Base-by-base conservation (phyloP, 2,797 vertebrate genomes). In the Tapirus indicus region DNA sequence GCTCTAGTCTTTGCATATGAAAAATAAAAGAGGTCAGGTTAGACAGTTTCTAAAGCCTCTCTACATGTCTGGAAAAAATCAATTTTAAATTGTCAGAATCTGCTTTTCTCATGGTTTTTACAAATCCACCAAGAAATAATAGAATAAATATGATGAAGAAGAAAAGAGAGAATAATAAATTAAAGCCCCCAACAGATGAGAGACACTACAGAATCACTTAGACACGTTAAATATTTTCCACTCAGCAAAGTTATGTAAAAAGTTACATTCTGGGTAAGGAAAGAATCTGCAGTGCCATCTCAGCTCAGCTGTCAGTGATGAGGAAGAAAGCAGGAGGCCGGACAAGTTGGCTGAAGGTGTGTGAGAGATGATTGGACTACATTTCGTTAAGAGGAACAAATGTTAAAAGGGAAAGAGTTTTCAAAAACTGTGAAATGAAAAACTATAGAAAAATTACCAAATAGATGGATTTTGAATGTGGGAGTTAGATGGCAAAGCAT, bases 61-160 rank as follows among this genome's bases (percentile, higher is more conserved):
- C 29, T 32, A 44, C 3, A 20, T 68, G 68, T 79, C 56, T 86
- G 38, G n/a, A n/a, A 20, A 77, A 66, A 93, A 88, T 32, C 25
- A 18, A 72, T 44, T 78, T 93, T 66, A 85, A 91, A 68, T 88
- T 5, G 18, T 29, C 17, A 88, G 94, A 84, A 38, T 18, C 10
- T 60, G 1, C 44, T 62, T 95, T 78, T 86, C 49, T 54, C 0
- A 18, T 47, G 6, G 3, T 47, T 75, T 35, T 74, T 44, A 47
- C 44, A 87, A 66, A n/a, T 60, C 23, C 0, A 12, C 18, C 27
- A 94, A 82, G 49, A 91, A 85, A 49, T 16, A 84, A 62, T 49
- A 32, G 17, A 77, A 27, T 79, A 84, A 74, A 88, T 32, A 49
- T 38, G 12, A 41, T 38, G 85, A 74, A 80, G 58, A 21, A 44